Evolutionary conservation across 2,113 vertebrate genomes (phyloP), one percentile per base, ranked within the genome.

Genomic region (Xenus cinereus): DNA sequence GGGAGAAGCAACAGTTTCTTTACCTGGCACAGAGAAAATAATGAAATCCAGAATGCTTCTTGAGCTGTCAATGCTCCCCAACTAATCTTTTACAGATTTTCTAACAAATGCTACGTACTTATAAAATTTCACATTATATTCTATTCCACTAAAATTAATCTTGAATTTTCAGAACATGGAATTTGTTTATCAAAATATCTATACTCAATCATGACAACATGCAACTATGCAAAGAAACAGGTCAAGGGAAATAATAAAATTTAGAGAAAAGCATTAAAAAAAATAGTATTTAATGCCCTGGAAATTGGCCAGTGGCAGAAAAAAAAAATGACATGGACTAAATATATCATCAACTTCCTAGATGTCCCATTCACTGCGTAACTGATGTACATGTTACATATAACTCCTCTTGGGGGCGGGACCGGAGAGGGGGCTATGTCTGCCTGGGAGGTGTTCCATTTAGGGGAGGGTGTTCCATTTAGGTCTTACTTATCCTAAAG

Each of bases 381-480:
- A 41, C 14, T 67, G 32, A 84, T 27, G 28, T 45, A 62, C 32
- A 78, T 7, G 28, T 71, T 63, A 50, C 28, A 54, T 3, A 0
- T 6, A 90, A 59, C 6, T 69, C 23, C 18, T 59, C 64, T 18
- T 26, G 28, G 27, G 6, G 4, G 30, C 10, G 3, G 21, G 46
- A 21, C 10, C 0, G 7, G 8, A 39, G 6, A 5, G 16, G 14
- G 5, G 28, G 9, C 3, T 18, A 28, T 8, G 35, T 8, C 21
- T 72, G n/a, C 22, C 22, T 23, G 12, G 11, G 77, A 9, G 15
- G 12, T 85, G 8, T 15, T 76, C 41, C 54, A 57, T 73, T 73
- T 60, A 87, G 33, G 15, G 15, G 11, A 81, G 9, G 15, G 12
- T 84, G 8, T 14, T 76, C 45, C 59, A 57, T 73, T 73, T 60